phyloP scores from a whole-genome alignment of 2,797 vertebrate genomes.

The Acipenser transmontanus region DNA sequence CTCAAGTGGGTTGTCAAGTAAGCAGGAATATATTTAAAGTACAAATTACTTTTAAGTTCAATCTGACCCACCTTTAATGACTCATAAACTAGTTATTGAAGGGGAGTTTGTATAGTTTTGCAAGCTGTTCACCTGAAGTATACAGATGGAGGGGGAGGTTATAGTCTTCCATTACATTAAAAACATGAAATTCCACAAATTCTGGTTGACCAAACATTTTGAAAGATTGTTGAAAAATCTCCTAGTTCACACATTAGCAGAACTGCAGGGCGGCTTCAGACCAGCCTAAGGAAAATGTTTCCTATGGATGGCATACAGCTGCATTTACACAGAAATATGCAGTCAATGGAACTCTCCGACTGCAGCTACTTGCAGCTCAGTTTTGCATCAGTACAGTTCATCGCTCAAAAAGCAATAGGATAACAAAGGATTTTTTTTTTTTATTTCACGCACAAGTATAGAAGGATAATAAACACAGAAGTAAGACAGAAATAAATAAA shows the following conservation, averaged over 20 bases:
- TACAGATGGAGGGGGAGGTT: slow-evolving; percentile 7
- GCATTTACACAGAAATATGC: too few relatives aligned
- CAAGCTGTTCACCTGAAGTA: slow-evolving; percentile 23
- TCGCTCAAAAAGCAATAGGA: not conserved
- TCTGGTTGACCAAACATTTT: not conserved
- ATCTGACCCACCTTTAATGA: slow-evolving; percentile 35
- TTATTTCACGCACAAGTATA: too few relatives aligned
- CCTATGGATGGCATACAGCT: too few relatives aligned
- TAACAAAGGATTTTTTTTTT: too few relatives aligned
- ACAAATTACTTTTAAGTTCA: slow-evolving; percentile 32
- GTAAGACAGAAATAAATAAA: not conserved
- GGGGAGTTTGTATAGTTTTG: slow-evolving; percentile 11
- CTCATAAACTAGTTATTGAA: slow-evolving; percentile 25
- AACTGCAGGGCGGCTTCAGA: slow-evolving; percentile 1
- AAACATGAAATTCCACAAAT: slow-evolving; percentile 9
- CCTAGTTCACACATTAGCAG: slow-evolving; percentile 5
- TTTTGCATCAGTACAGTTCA: not conserved
- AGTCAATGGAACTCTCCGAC: too few relatives aligned
- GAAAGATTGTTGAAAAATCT: slow-evolving; percentile 11
- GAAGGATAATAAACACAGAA: too few relatives aligned
- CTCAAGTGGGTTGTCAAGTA: slow-evolving; percentile 12
- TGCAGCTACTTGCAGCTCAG: too few relatives aligned
- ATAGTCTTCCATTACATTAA: slow-evolving; percentile 26
- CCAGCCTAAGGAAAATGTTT: not conserved
- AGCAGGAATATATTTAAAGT: slow-evolving; percentile 23